A percentile compares a stretch with the other conserved stretches of the same genome.
Conservation (phyloP, 2,888 invertebrate genomes). For the Cephus pulcher region DNA sequence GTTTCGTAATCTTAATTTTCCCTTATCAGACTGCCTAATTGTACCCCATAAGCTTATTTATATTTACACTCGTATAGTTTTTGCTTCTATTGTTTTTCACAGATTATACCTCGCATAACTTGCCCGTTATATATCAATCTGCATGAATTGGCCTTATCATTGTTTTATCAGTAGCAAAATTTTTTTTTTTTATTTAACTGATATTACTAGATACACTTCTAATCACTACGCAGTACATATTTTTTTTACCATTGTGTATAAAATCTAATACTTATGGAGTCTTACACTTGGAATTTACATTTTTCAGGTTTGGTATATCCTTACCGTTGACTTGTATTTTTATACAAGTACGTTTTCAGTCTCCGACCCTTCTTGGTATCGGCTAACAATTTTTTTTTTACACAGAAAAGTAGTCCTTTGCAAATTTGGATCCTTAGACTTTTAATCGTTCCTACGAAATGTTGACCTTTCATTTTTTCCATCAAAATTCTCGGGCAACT, state of each 20-base stretch:
- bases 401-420: neutral
- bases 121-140: neutral
- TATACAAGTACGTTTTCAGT: too few species aligned
- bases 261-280: too few species aligned
- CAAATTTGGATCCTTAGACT: neutral
- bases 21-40: too few species aligned
- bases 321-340: too few species aligned
- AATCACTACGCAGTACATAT: neutral
- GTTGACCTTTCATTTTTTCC: neutral
- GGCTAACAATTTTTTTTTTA: too few species aligned
- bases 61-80: neutral
- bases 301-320: too few species aligned
- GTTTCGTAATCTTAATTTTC: too few species aligned
- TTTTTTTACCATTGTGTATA: neutral
- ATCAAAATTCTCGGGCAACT: conserved; percentile 7
- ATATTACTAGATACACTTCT: neutral
- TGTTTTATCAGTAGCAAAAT: neutral
- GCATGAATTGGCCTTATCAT: neutral
- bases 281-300: too few species aligned
- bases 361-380: too few species aligned
- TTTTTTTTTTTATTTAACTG: neutral
- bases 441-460: neutral
- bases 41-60: neutral
- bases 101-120: neutral
- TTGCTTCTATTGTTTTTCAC: neutral